Evolutionary conservation across 2,888 invertebrate genomes (phyloP).

Genomic region (Amblyjoppa fuscipennis): DNA sequence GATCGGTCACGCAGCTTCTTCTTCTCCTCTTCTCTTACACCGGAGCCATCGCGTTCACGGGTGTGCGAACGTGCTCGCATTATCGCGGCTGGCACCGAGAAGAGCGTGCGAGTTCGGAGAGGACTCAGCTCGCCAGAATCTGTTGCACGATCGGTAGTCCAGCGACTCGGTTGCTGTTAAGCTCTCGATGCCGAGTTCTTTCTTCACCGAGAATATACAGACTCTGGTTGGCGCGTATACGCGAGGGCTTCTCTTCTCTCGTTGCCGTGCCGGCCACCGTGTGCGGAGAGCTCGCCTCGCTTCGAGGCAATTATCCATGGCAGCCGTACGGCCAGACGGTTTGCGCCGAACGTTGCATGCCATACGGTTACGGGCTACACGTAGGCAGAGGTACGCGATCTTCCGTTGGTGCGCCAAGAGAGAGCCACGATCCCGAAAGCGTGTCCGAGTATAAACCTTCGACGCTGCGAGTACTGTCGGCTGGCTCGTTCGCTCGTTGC

Average conservation of each 20-base stretch:
- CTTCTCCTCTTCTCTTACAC: conserved; percentile 8
- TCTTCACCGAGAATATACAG: conserved; percentile 29
- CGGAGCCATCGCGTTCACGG: conserved; percentile 48
- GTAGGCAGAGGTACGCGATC: conserved; percentile 43
- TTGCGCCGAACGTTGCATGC: conserved; percentile 40
- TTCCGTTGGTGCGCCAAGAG: conserved; percentile 3
- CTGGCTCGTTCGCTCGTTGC: conserved; percentile 43
- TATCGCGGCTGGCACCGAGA: conserved; percentile 52
- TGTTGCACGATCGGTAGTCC: conserved; percentile 60
- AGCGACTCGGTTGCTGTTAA: conserved; percentile 53
- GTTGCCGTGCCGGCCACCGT: conserved; percentile 15
- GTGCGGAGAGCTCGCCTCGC: conserved; percentile 19
- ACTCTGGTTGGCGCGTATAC: conserved; percentile 14
- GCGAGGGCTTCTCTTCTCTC: not conserved
- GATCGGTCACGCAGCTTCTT: conserved; percentile 67
- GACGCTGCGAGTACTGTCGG: conserved; percentile 53
- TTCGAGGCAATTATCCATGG: conserved; percentile 64
- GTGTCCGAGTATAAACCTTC: conserved; percentile 62
- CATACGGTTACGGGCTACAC: conserved; percentile 37
- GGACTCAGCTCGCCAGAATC: conserved; percentile 56
- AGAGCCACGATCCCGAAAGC: conserved; percentile 59
- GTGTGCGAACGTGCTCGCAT: conserved; percentile 65
- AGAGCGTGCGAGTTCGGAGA: conserved; percentile 47
- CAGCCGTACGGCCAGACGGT: conserved; percentile 46
- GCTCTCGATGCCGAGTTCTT: conserved; percentile 38